These are phyloP conservation scores for Plecotus auritus DNA, from an alignment of 2,113 vertebrate species.

Conservation along the genomic window DNA sequence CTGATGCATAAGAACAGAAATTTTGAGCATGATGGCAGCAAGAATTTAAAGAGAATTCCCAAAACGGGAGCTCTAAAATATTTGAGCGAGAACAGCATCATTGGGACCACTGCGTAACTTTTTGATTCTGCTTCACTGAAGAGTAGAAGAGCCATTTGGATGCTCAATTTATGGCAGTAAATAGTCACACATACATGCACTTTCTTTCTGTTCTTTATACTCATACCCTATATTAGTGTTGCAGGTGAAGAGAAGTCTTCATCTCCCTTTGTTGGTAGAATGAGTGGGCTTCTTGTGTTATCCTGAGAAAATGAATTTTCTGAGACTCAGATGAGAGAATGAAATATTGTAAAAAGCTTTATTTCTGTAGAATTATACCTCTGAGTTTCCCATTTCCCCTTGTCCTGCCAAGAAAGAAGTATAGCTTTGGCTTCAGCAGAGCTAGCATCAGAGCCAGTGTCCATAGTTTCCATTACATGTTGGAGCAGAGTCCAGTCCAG, in stretches of 20 bases:
- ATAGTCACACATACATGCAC: background rate
- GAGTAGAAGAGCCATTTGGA: background rate
- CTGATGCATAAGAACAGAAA: background rate
- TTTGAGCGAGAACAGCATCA: background rate
- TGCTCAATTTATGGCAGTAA: background rate
- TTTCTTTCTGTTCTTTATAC: background rate
- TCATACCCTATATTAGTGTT: background rate
- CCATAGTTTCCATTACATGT: no score
- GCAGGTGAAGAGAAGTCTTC: background rate
- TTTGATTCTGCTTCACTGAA: background rate
- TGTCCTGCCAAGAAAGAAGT: no score
- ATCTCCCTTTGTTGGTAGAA: background rate
- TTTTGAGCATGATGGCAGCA: background rate
- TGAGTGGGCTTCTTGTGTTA: background rate
- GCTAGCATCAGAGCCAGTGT: no score
- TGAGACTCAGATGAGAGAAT: background rate
- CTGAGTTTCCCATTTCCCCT: no score
- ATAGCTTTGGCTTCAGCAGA: no score
- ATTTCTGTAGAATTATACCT: no score
- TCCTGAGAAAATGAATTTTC: background rate
- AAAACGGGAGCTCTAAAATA: background rate
- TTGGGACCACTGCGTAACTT: background rate
- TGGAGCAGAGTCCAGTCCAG: no score
- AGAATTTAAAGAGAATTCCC: background rate
- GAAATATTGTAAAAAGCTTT: background rate